Base-by-base conservation (phyloP, 2,888 invertebrate species). In the Mimas tiliae region DNA sequence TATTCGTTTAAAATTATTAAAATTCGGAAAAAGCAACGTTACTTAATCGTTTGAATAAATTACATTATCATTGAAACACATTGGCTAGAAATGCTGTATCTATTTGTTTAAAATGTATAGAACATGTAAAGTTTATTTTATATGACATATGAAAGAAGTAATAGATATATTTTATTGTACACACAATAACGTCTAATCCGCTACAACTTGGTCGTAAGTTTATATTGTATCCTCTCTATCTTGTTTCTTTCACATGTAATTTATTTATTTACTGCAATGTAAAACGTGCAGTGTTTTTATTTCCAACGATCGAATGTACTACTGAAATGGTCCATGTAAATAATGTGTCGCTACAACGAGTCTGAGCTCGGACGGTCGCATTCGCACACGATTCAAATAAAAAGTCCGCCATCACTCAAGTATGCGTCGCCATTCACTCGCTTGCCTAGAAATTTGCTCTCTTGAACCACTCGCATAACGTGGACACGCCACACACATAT, bases 351-450 rank as follows among this genome's bases (percentile, higher is more conserved):
- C 79, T 72, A 76, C 79, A 75, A 75, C 74, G 76, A 74, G 76
- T 78, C 78, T 79, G 75, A 73, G 74, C 77, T 79, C 73, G 84
- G 84, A 80, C 84, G 82, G 78, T 77, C 88, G 88, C 93, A 93
- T 93, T 93, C 90, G 84, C 84, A 90, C 93, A 93, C 93, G 93
- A 91, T 91, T 93, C 93, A 93, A 93, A 93, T 93, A 93, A 93
- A 93, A 93, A 93, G 92, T 89, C 89, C 90, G 84, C 89, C 86
- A 89, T 92, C 93, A 92, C 91, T 93, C 93, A 93, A 93, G 91
- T 93, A 93, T 93, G 93, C 93, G 90, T 85, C 90, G 88, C 90
- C 87, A 90, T 92, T 90, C 90, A 89, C 88, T 87, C 85, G 88
- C 86, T 84, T 86, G 89, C 88, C 89, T 86, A 88, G 89, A 89